Conservation (phyloP, 2,113 vertebrate species). For the Merops nubicus region DNA sequence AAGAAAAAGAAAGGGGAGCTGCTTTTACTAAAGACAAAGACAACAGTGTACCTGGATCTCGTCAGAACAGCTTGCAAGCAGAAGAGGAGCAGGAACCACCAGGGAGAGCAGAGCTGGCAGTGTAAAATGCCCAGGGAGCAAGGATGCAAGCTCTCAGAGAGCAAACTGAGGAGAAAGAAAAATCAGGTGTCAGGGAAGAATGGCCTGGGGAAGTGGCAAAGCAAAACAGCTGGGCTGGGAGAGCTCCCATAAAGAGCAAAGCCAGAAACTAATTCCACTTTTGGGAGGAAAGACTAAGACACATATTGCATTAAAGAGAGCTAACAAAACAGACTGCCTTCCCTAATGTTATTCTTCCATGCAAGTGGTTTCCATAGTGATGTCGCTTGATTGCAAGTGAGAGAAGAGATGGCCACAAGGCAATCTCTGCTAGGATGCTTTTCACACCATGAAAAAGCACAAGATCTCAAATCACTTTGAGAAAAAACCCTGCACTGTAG, state of each 20-base stretch:
- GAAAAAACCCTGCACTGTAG: background rate
- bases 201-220: constrained; percentile 4
- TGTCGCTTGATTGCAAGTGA: constrained; percentile 20
- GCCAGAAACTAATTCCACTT: constrained; percentile 51
- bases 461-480: background rate
- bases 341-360: constrained; percentile 54
- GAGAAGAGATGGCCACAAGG: constrained; percentile 49
- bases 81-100: background rate
- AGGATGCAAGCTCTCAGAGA: background rate
- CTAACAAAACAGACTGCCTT: constrained; percentile 30
- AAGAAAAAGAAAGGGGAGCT: background rate
- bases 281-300: constrained; percentile 48
- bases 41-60: background rate
- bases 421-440: constrained; percentile 22
- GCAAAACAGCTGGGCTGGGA: constrained; percentile 30
- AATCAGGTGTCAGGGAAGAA: constrained; percentile 47
- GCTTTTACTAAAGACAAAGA: background rate
- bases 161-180: constrained; percentile 23
- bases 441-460: background rate
- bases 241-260: constrained; percentile 48
- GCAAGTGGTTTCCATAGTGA: constrained; percentile 64
- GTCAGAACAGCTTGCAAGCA: background rate
- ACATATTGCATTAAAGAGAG: constrained; percentile 33
- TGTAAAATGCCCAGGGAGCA: background rate
- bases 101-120: background rate